These are phyloP conservation scores for Punctoribates punctum DNA, from an alignment of 2,888 invertebrate genomes.

Conservation along the genomic window DNA sequence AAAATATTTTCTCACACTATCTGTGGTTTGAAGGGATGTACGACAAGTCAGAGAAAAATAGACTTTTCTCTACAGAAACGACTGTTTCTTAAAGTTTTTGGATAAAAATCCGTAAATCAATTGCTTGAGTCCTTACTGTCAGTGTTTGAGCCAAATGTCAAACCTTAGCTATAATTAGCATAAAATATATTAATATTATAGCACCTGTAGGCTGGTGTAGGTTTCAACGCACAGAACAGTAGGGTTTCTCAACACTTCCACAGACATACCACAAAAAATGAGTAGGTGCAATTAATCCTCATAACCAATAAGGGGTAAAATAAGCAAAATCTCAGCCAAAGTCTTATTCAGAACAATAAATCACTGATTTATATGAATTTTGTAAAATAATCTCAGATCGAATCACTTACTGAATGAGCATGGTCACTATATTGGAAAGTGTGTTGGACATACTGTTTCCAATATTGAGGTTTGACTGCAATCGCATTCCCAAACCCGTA, in stretches of 20 bases:
- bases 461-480: not conserved
- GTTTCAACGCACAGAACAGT: not conserved
- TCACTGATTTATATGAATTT: no score
- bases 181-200: slow-evolving; percentile 28
- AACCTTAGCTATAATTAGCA: slow-evolving; percentile 25
- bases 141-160: slow-evolving; percentile 2
- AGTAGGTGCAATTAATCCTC: no score
- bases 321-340: not conserved
- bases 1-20: slow-evolving; percentile 10
- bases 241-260: slow-evolving; percentile 4
- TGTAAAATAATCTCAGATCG: no score
- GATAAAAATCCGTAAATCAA: slow-evolving; percentile 17
- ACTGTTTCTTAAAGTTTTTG: slow-evolving; percentile 3
- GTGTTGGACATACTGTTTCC: no score
- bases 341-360: no score
- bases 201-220: not conserved
- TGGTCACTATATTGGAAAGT: not conserved
- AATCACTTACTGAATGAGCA: not conserved
- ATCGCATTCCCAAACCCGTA: not conserved
- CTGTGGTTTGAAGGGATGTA: not conserved
- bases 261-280: not conserved
- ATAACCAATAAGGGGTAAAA: not conserved
- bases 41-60: not conserved
- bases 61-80: not conserved
- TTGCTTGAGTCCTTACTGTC: not conserved